These are phyloP conservation scores for Acleris holmiana DNA, from an alignment of 2,888 invertebrate genomes.

Conservation along the genomic window DNA sequence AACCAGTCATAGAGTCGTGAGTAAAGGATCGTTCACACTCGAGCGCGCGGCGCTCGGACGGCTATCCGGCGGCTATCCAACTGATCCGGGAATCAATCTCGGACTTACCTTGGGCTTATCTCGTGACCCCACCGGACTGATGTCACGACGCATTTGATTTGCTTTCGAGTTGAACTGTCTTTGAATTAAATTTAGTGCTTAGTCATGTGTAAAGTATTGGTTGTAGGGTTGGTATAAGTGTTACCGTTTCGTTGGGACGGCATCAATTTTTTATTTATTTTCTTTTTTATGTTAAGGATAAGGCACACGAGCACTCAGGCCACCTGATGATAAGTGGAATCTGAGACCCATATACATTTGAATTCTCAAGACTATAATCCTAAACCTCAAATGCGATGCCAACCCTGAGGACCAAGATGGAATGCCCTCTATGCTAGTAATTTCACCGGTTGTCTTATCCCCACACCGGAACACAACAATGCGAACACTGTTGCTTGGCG, in stretches of 20 bases:
- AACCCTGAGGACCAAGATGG: too few species aligned
- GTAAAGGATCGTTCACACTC: slow-evolving; percentile 77
- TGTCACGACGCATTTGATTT: slow-evolving; percentile 70
- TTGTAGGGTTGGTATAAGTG: neutral
- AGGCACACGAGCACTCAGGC: too few species aligned
- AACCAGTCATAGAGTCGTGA: slow-evolving; percentile 70
- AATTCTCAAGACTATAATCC: too few species aligned
- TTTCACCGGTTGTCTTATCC: too few species aligned
- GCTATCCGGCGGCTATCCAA: slow-evolving; percentile 53
- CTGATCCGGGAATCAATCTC: slow-evolving; percentile 82
- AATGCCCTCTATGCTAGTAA: too few species aligned
- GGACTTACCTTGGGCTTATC: slow-evolving; percentile 75
- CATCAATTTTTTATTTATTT: too few species aligned
- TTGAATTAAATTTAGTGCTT: slow-evolving; percentile 32
- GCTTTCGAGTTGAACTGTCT: slow-evolving; percentile 59
- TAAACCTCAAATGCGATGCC: too few species aligned
- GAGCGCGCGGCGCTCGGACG: slow-evolving; percentile 48
- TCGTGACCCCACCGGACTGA: slow-evolving; percentile 71
- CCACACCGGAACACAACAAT: too few species aligned
- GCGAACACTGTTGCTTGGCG: too few species aligned
- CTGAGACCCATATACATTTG: too few species aligned
- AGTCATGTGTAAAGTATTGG: slow-evolving; percentile 1
- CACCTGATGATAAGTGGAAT: too few species aligned
- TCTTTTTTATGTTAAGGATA: too few species aligned
- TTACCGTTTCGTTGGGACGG: neutral